phyloP scores from a whole-genome alignment of 2,888 invertebrate species.

The Thyatira batis region DNA sequence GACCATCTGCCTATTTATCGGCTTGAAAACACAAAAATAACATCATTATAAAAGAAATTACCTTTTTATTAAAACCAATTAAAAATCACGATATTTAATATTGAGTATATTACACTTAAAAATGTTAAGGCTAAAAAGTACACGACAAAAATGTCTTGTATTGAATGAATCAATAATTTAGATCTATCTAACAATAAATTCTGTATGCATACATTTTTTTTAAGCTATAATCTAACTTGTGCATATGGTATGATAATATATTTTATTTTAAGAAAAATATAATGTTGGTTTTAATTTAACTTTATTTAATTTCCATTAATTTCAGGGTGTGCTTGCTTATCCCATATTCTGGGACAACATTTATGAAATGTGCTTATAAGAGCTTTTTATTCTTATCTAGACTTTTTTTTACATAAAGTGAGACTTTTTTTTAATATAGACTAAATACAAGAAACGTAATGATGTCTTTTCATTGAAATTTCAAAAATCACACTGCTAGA shows the following conservation, averaged over 20 bases:
- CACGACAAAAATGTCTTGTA: not conserved
- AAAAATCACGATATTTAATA: not conserved
- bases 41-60: not conserved
- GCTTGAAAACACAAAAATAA: too few species aligned
- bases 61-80: not conserved
- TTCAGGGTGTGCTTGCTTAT: too few species aligned
- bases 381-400: too few species aligned
- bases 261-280: constrained; percentile 59
- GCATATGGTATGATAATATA: constrained; percentile 65
- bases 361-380: too few species aligned
- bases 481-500: too few species aligned
- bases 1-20: too few species aligned
- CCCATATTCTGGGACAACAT: too few species aligned
- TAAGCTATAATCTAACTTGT: constrained; percentile 61
- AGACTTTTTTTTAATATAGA: too few species aligned
- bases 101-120: not conserved
- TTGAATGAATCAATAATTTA: not conserved
- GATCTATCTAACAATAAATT: constrained; percentile 3
- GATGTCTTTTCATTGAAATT: too few species aligned
- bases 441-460: too few species aligned
- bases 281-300: constrained; percentile 34
- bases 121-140: not conserved
- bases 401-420: too few species aligned
- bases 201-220: constrained; percentile 46
- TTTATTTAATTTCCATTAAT: too few species aligned